phyloP scores from a whole-genome alignment of 2,888 invertebrate genomes.

The Lumbricus terrestris region DNA sequence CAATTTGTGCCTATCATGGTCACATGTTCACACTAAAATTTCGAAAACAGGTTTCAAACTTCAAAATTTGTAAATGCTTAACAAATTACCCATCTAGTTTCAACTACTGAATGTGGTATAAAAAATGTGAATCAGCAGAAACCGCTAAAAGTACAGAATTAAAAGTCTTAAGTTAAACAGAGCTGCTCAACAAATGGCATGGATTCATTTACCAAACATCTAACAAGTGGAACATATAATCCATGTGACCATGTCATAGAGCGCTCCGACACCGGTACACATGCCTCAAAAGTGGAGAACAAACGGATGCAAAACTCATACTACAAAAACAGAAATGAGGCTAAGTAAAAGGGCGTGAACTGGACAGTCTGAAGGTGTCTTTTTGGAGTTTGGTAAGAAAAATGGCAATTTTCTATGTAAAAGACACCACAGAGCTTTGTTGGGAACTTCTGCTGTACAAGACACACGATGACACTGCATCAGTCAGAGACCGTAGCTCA shows the following conservation, averaged over 20 bases:
- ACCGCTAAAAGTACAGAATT: neutral
- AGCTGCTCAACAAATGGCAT: neutral
- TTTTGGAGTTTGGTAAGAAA: neutral
- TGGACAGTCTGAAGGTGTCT: neutral
- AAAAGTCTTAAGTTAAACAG: neutral
- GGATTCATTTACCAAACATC: neutral
- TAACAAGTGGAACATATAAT: neutral
- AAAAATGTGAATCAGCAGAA: neutral
- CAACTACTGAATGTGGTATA: neutral
- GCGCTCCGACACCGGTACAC: neutral
- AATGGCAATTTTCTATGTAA: neutral
- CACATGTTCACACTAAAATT: neutral
- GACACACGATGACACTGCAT: neutral
- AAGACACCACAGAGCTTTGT: neutral
- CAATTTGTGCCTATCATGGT: neutral
- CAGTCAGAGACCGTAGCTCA: neutral
- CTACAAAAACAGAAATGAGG: neutral
- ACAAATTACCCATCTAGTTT: neutral
- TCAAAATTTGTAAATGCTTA: neutral
- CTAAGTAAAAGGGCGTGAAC: neutral
- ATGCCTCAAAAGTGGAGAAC: neutral
- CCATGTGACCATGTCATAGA: neutral
- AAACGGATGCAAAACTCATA: neutral
- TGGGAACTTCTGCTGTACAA: neutral
- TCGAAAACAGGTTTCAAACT: neutral